phyloP scores from a whole-genome alignment of 2,888 invertebrate genomes.

The Euspilapteryx auroguttella region DNA sequence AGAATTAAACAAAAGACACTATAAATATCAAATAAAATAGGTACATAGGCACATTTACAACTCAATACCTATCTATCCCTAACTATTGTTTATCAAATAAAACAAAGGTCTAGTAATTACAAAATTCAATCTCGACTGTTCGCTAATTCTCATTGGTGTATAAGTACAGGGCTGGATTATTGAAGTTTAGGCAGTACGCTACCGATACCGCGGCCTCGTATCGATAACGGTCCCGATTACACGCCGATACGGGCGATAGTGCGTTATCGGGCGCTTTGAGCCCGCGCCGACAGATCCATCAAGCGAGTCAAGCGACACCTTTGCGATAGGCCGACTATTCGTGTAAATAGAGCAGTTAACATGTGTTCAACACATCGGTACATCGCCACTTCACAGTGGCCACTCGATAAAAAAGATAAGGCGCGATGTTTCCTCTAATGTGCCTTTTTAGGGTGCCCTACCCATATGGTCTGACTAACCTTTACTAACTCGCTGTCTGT shows the following conservation, averaged over 20 bases:
- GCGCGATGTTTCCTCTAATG: conserved; percentile 34
- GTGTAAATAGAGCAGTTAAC: conserved; percentile 42
- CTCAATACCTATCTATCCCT: too few species aligned
- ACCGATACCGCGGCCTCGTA: conserved; percentile 1
- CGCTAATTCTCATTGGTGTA: too few species aligned
- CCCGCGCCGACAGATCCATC: conserved; percentile 53
- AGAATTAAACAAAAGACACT: too few species aligned
- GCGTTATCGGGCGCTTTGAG: conserved; percentile 49
- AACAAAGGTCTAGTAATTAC: too few species aligned
- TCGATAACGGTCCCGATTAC: conserved; percentile 4
- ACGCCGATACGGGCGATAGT: conserved; percentile 30
- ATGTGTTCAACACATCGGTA: conserved; percentile 45
- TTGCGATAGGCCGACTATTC: conserved; percentile 37
- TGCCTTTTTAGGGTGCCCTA: too few species aligned
- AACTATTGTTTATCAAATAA: too few species aligned
- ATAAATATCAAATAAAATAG: too few species aligned
- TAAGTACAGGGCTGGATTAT: too few species aligned
- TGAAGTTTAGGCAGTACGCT: not conserved
- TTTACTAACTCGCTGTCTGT: too few species aligned
- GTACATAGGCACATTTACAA: too few species aligned
- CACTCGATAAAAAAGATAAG: conserved; percentile 33
- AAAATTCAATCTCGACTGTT: too few species aligned
- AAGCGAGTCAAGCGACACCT: conserved; percentile 29
- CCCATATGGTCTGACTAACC: too few species aligned
- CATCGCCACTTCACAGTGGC: conserved; percentile 41